Conservation (phyloP, 2,797 vertebrate species). For the Avahi laniger region DNA sequence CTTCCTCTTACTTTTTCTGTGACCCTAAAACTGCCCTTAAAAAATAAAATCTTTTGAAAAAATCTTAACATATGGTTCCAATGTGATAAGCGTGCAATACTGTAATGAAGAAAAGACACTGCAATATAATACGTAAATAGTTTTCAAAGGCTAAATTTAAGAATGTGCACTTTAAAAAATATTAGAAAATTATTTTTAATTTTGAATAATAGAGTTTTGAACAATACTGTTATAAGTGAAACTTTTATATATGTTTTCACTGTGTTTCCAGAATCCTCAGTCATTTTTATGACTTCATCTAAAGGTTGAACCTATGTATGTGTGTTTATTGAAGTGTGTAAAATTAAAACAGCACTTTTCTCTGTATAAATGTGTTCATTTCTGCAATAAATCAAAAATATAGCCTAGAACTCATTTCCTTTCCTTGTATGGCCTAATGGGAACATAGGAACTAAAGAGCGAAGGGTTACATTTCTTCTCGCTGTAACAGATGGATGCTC, state of each 20-base stretch:
- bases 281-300: constrained; percentile 63
- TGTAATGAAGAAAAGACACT: background rate
- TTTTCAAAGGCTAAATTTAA: background rate
- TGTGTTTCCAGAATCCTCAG: constrained; percentile 51
- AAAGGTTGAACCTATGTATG: constrained; percentile 68
- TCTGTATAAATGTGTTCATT: constrained; percentile 59
- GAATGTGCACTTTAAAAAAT: background rate
- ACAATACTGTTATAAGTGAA: constrained; percentile 32
- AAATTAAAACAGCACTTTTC: constrained; percentile 80
- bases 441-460: constrained; percentile 65
- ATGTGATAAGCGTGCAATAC: background rate
- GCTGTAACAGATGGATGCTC: background rate
- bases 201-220: background rate
- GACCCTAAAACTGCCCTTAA: background rate
- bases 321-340: constrained; percentile 68
- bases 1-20: background rate
- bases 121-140: background rate
- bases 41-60: background rate
- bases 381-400: constrained; percentile 76
- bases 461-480: background rate
- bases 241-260: constrained; percentile 47
- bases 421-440: constrained; percentile 68
- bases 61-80: background rate
- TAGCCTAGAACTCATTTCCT: constrained; percentile 72
- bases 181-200: background rate